Evolutionary conservation across 2,888 invertebrate species (phyloP).

Genomic region (Orthosia cruda): DNA sequence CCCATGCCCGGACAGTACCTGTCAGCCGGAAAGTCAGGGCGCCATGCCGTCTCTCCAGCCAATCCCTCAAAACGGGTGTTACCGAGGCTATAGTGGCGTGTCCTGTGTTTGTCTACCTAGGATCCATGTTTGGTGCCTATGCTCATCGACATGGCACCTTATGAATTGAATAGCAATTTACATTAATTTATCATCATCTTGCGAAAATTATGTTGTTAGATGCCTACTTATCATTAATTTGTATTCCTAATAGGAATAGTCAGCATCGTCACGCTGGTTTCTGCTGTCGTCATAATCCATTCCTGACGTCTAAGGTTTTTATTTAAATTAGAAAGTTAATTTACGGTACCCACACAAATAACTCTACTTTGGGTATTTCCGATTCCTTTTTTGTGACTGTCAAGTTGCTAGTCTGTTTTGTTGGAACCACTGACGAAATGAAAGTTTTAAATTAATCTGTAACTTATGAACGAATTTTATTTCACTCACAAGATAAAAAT

Average conservation of each 20-base stretch:
- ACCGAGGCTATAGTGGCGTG: too few species aligned
- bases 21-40: too few species aligned
- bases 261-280: not conserved
- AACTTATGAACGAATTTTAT: slow-evolving; percentile 7
- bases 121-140: not conserved
- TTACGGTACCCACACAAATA: slow-evolving; percentile 18
- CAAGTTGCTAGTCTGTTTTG: not conserved
- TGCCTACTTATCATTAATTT: not conserved
- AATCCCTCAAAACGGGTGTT: too few species aligned
- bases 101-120: not conserved
- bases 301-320: slow-evolving; percentile 11
- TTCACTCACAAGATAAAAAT: slow-evolving; percentile 10
- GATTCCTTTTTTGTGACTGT: slow-evolving; percentile 23
- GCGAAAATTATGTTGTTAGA: not conserved
- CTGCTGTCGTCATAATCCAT: slow-evolving; percentile 7
- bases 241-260: not conserved
- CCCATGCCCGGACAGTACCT: too few species aligned
- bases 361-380: slow-evolving; percentile 29
- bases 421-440: not conserved
- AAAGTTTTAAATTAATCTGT: slow-evolving; percentile 10
- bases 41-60: too few species aligned
- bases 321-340: slow-evolving; percentile 39
- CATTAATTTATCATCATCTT: not conserved
- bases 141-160: not conserved
- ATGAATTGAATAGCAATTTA: not conserved